Evolutionary conservation across 2,113 vertebrate genomes (phyloP).

Genomic region (Nesoenas mayeri): DNA sequence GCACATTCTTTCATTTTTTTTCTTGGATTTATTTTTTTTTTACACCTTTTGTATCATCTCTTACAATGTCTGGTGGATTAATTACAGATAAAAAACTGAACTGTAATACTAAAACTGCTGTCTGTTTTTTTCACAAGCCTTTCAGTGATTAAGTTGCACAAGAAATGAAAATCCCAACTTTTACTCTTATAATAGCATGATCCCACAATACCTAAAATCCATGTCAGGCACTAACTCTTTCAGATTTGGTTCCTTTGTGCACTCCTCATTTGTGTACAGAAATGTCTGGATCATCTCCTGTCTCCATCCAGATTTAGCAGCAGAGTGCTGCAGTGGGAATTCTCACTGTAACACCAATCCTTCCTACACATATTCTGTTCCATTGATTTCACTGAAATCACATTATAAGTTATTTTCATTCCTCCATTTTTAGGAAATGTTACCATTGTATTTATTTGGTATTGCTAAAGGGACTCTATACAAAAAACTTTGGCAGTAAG

Average conservation of each 20-base stretch:
- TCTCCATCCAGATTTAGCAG: constrained; percentile 27
- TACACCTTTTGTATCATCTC: not conserved
- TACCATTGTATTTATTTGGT: constrained; percentile 22
- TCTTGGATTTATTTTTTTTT: not conserved
- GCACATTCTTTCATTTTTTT: not conserved
- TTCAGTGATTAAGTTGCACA: not conserved
- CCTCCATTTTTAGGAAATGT: not conserved
- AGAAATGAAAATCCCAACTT: not conserved
- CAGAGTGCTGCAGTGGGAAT: constrained; percentile 17
- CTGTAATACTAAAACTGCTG: not conserved
- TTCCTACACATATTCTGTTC: not conserved
- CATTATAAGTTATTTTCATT: not conserved
- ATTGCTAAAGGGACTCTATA: constrained; percentile 8
- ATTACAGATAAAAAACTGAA: not conserved
- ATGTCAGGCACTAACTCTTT: not conserved
- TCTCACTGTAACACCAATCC: not conserved
- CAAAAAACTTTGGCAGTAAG: constrained; percentile 20
- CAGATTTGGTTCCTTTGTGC: not conserved
- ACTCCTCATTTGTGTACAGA: not conserved
- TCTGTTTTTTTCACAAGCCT: not conserved
- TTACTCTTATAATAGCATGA: not conserved
- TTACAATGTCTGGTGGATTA: not conserved
- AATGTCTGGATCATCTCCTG: constrained; percentile 21
- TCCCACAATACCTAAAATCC: not conserved
- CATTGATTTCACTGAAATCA: constrained; percentile 12